Base-by-base conservation (phyloP, 1,140 invertebrate genomes). In the Neotoxoptera formosana region DNA sequence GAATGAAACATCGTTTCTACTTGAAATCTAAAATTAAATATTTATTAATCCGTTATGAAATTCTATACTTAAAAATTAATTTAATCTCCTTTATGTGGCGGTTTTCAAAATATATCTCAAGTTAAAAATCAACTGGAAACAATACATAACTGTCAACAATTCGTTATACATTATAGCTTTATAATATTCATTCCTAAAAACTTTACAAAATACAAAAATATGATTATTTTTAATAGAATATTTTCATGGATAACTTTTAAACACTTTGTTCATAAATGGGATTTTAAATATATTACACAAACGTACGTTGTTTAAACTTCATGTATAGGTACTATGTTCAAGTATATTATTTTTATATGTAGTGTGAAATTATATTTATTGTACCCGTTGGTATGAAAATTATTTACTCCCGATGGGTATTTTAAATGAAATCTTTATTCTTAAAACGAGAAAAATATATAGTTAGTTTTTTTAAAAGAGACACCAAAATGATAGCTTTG, bases 341-440 rank as follows among this genome's bases (percentile, higher is more conserved):
- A 14, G 3, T 48, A n/a, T 47, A 87, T 48, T 87, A 17, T 87
- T 76, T 87, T 87, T 87, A 87, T n/a, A 45, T 25, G 41, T 47
- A 87, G 41, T 47, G 84, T 87, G 14, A n/a, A 87, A 87, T 87
- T 87, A 87, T 47, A 87, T 87, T 47, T 87, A 84, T 87, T 47
- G 4, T 47, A 17, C 14, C 11, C 45, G 45, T 87, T 87, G 45
- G 30, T 48, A 30, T 87, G n/a, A 87, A 47, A 87, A 87, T 30
- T 30, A 47, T 87, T 87, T 87, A n/a, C 36, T 41, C 6, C 6
- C 41, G 6, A 87, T 87, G 8, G 30, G 14, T 86, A 14, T 45
- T 86, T 87, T 30, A 87, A 87, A 87, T 87, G 11, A 36, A 36
- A 83, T 83, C 0, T 41, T 41, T 83, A 45, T 84, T 41, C 21